These are phyloP conservation scores for Malthinus flaveolus DNA, from an alignment of 2,888 invertebrate species.

Conservation along the genomic window DNA sequence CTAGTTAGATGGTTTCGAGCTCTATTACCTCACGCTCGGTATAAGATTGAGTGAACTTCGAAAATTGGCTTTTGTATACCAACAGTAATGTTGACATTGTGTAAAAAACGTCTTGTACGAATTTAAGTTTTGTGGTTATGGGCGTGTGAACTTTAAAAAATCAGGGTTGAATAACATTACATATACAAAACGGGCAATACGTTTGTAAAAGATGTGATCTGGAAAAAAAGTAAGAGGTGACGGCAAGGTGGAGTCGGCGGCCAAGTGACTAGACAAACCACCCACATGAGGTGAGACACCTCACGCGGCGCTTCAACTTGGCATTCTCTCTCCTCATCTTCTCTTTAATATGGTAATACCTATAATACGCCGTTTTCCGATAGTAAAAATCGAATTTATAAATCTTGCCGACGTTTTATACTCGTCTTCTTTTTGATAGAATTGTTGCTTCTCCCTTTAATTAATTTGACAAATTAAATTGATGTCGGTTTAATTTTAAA, in stretches of 20 bases:
- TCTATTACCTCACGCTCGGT: too few relatives aligned
- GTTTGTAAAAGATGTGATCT: conserved; percentile 19
- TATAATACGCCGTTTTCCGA: background rate
- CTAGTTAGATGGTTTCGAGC: too few relatives aligned
- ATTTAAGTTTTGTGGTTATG: background rate
- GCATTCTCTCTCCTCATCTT: conserved; percentile 8
- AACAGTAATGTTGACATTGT: too few relatives aligned
- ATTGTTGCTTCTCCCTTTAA: too few relatives aligned
- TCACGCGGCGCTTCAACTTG: conserved; percentile 21
- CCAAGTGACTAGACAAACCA: conserved; percentile 29
- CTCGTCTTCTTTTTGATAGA: too few relatives aligned
- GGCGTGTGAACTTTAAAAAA: conserved; percentile 17
- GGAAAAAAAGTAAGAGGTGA: conserved; percentile 26
- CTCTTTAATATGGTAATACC: background rate
- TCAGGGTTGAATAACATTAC: conserved; percentile 20
- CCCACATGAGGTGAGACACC: conserved; percentile 31
- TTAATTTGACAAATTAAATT: too few relatives aligned
- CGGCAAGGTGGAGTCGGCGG: conserved; percentile 29
- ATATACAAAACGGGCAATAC: conserved; percentile 23
- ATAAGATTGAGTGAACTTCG: too few relatives aligned
- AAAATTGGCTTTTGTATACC: too few relatives aligned
- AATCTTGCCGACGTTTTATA: too few relatives aligned
- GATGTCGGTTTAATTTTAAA: too few relatives aligned
- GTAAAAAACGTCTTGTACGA: too few relatives aligned
- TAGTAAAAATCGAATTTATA: too few relatives aligned